A percentile compares a stretch with the other conserved stretches of the same genome.
Conservation (phyloP, 1,140 invertebrate species). For the Ostrea denselamellosa region DNA sequence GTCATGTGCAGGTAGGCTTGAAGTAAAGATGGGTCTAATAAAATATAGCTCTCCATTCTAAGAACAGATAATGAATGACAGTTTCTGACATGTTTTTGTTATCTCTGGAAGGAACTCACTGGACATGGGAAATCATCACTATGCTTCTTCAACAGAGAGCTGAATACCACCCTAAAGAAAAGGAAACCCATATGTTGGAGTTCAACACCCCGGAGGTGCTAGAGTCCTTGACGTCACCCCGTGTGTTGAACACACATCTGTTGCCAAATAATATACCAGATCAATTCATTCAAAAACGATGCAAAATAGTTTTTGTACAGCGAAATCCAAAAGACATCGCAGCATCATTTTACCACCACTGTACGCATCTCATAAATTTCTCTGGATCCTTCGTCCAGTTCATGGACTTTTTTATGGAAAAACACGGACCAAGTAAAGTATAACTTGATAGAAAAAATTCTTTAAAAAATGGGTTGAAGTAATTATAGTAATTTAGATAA, state of each 20-base stretch:
- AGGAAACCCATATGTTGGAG: slow-evolving; percentile 57
- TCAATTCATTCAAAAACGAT: slow-evolving; percentile 52
- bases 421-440: slow-evolving; percentile 10
- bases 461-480: too few species aligned
- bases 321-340: slow-evolving; percentile 67
- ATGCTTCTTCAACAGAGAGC: slow-evolving; percentile 55
- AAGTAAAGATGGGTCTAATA: too few species aligned
- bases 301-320: slow-evolving; percentile 60
- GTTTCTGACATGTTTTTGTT: background rate
- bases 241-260: slow-evolving; percentile 65
- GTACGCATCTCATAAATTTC: background rate
- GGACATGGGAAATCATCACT: slow-evolving; percentile 61
- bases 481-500: background rate
- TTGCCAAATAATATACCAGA: slow-evolving; percentile 45
- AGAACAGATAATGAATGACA: too few species aligned
- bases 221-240: slow-evolving; percentile 52
- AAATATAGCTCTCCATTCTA: too few species aligned
- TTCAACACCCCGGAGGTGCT: slow-evolving; percentile 53
- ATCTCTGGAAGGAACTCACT: slow-evolving; percentile 59
- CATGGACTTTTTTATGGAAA: slow-evolving; percentile 22
- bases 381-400: background rate
- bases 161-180: slow-evolving; percentile 51
- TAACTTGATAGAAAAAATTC: background rate
- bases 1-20: too few species aligned
- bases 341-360: slow-evolving; percentile 62